A percentile compares a stretch with the other conserved stretches of the same genome.
These are phyloP conservation scores for Sturnira hondurensis DNA, from an alignment of 2,113 vertebrate species.

Conservation along the genomic window DNA sequence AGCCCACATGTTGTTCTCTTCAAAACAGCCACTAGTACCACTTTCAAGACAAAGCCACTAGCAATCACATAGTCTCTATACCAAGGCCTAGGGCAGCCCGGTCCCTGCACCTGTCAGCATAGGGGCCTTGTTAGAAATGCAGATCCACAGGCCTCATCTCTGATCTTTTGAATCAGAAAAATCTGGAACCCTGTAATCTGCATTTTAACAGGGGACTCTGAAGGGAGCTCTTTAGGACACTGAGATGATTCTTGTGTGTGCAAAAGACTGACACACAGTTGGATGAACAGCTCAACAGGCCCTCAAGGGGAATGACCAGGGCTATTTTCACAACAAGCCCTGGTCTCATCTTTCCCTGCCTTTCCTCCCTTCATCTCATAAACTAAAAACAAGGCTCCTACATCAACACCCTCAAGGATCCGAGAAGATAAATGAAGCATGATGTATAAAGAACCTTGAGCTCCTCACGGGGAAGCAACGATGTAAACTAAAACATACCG, in stretches of 20 bases:
- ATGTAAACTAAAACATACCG: slow-evolving; percentile 46
- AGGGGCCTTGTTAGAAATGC: background rate
- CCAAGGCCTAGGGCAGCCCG: no score
- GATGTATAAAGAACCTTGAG: slow-evolving; percentile 20
- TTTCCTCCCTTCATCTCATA: background rate
- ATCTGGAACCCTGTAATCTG: background rate
- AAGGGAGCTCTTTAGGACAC: background rate
- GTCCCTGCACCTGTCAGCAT: background rate
- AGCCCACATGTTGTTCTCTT: background rate
- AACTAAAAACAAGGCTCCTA: background rate
- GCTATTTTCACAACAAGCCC: background rate
- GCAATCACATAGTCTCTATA: background rate
- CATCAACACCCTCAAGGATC: background rate
- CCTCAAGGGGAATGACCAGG: background rate
- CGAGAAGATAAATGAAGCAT: slow-evolving; percentile 24
- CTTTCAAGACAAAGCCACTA: background rate
- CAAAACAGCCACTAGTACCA: background rate
- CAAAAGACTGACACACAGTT: background rate
- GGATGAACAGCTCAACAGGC: background rate
- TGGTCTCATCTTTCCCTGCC: background rate
- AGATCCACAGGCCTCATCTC: background rate
- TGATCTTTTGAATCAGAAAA: background rate
- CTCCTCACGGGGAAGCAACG: background rate
- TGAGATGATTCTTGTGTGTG: background rate
- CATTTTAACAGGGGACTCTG: background rate